Percentiles rank a stretch among this genome's conserved stretches.
These are phyloP conservation scores for Heliconius congener DNA, from an alignment of 1,140 invertebrate genomes.

Conservation along the genomic window DNA sequence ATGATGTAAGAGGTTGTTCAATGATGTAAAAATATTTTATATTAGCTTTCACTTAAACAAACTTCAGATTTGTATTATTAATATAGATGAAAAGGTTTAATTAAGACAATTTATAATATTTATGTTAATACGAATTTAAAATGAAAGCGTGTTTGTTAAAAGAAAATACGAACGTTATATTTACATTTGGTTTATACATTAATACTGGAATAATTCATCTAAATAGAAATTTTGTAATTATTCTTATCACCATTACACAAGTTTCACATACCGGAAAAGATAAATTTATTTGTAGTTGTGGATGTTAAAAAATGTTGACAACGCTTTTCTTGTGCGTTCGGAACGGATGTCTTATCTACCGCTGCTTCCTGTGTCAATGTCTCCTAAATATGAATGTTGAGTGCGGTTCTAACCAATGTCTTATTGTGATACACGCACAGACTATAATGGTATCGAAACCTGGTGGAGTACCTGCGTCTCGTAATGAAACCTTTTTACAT, in stretches of 20 bases:
- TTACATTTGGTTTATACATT: conserved; percentile 12
- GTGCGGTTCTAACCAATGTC: neutral
- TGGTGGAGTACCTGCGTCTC: conserved; percentile 13
- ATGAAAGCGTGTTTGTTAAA: neutral
- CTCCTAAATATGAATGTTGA: conserved; percentile 34
- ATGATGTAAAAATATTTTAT: no score
- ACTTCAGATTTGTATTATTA: no score
- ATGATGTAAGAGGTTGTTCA: neutral
- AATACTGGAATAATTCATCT: neutral
- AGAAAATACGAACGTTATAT: neutral
- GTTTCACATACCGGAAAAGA: conserved; percentile 32
- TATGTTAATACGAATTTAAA: neutral
- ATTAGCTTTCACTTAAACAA: no score
- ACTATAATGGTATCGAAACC: conserved; percentile 15
- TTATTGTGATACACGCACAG: conserved; percentile 17
- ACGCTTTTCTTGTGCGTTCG: conserved; percentile 34
- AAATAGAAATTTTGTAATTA: conserved; percentile 15
- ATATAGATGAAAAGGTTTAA: no score
- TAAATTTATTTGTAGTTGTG: conserved; percentile 35
- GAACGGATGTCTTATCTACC: conserved; percentile 49
- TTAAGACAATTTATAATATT: neutral
- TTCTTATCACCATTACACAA: conserved; percentile 29
- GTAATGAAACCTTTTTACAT: conserved; percentile 28
- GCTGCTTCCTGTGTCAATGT: conserved; percentile 52
- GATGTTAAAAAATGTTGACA: conserved; percentile 34